A percentile compares a stretch with the other conserved stretches of the same genome.
Evolutionary conservation across 2,113 vertebrate genomes (phyloP).

Genomic region (Mus pahari): DNA sequence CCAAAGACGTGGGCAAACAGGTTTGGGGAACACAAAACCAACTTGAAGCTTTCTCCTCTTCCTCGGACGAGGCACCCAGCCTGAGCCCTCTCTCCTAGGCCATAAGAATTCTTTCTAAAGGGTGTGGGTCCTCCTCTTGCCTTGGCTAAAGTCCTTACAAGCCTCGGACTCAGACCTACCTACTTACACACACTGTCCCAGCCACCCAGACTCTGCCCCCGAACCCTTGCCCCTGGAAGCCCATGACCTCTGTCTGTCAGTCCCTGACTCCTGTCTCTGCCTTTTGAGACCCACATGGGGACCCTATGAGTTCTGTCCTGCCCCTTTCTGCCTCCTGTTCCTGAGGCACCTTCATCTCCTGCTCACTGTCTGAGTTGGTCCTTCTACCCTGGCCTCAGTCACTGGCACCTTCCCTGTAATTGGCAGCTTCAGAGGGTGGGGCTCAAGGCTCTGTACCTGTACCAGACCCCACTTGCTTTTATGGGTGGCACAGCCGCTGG

Average conservation of each 20-base stretch:
- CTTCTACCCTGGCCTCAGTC: neutral
- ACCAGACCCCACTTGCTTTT: neutral
- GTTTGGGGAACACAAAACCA: slow-evolving; percentile 72
- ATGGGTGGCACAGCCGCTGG: neutral
- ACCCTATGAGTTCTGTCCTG: neutral
- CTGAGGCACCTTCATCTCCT: neutral
- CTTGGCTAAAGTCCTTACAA: neutral
- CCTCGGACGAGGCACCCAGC: slow-evolving; percentile 3
- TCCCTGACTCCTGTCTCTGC: neutral
- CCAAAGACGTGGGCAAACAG: slow-evolving; percentile 75
- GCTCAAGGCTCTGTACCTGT: accelerated
- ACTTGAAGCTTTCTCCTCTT: slow-evolving; percentile 48
- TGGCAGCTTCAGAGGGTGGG: neutral
- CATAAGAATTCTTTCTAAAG: neutral
- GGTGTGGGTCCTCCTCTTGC: too few species aligned
- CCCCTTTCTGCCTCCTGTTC: neutral
- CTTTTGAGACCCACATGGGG: neutral
- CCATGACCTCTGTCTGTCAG: neutral
- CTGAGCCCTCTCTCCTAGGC: neutral
- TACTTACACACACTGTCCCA: neutral
- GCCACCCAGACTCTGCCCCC: too few species aligned
- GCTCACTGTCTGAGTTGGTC: accelerated
- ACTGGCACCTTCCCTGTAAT: neutral
- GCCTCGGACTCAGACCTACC: neutral
- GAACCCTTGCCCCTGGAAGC: accelerated